Evolutionary conservation across 2,113 vertebrate genomes (phyloP).

Genomic region (Chascanopsetta lugubris): DNA sequence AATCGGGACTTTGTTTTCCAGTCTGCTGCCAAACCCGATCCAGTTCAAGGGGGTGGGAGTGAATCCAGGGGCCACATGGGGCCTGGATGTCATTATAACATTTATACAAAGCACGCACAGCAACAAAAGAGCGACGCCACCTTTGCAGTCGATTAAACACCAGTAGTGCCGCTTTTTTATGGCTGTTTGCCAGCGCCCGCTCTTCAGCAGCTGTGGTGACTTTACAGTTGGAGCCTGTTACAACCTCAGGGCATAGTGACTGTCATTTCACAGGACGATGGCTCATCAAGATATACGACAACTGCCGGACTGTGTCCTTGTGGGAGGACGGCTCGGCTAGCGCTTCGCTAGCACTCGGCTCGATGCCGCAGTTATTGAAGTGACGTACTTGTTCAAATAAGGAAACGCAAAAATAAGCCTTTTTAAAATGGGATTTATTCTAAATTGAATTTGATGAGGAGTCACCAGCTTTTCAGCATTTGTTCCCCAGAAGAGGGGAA

Average conservation of each 20-base stretch:
- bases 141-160: background rate
- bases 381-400: too few species aligned
- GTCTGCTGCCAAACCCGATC: too few species aligned
- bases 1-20: too few species aligned
- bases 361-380: too few species aligned
- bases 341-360: too few species aligned
- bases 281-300: constrained; percentile 38
- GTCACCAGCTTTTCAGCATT: too few species aligned
- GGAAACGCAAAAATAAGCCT: too few species aligned
- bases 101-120: background rate
- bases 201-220: constrained; percentile 32
- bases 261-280: constrained; percentile 21
- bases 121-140: too few species aligned
- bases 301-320: constrained; percentile 22
- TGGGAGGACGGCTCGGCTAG: background rate
- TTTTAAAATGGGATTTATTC: too few species aligned
- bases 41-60: too few species aligned
- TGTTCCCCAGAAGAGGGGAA: too few species aligned
- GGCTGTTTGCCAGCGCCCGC: constrained; percentile 1
- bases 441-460: too few species aligned
- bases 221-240: constrained; percentile 20
- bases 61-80: background rate
- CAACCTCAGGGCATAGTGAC: constrained; percentile 25
- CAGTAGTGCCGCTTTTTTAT: background rate
- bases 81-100: background rate